Conservation (phyloP, 2,888 invertebrate species). For the Parochlus steinenii region DNA sequence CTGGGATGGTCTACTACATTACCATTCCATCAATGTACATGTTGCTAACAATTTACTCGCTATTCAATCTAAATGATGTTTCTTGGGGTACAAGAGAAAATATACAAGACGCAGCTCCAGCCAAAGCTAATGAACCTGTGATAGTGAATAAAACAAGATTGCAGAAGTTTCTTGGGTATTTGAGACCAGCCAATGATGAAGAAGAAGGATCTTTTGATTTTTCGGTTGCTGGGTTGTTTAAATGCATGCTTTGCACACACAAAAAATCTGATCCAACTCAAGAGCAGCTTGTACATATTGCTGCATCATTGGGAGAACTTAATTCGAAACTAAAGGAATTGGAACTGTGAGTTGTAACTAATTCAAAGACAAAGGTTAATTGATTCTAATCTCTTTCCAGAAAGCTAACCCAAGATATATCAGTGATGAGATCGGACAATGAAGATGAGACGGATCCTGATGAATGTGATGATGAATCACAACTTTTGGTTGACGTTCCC, state of each 20-base stretch:
- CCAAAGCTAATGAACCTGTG: slow-evolving; percentile 1
- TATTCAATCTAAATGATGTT: slow-evolving; percentile 85
- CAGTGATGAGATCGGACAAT: slow-evolving; percentile 3
- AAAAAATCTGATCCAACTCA: slow-evolving; percentile 30
- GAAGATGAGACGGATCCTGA: slow-evolving; percentile 1
- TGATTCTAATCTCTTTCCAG: too few species aligned
- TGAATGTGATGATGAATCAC: slow-evolving; percentile 13
- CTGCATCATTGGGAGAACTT: slow-evolving; percentile 29
- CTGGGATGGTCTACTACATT: slow-evolving; percentile 66
- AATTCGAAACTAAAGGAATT: slow-evolving; percentile 29
- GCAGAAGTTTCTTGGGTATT: slow-evolving; percentile 19
- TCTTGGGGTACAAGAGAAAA: slow-evolving; percentile 89
- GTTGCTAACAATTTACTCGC: slow-evolving; percentile 76
- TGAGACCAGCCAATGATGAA: slow-evolving; percentile 20
- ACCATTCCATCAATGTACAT: slow-evolving; percentile 92
- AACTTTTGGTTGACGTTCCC: slow-evolving; percentile 2
- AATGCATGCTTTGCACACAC: slow-evolving; percentile 35
- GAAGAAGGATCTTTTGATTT: slow-evolving; percentile 35
- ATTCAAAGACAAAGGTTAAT: too few species aligned
- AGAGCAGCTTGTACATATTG: slow-evolving; percentile 28
- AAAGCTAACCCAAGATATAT: background rate
- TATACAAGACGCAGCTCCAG: slow-evolving; percentile 21
- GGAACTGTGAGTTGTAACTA: slow-evolving; percentile 31
- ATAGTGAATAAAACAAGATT: slow-evolving; percentile 10
- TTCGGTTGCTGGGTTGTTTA: slow-evolving; percentile 36